Base-by-base conservation (phyloP, 2,113 vertebrate genomes). In the Hyla sarda region DNA sequence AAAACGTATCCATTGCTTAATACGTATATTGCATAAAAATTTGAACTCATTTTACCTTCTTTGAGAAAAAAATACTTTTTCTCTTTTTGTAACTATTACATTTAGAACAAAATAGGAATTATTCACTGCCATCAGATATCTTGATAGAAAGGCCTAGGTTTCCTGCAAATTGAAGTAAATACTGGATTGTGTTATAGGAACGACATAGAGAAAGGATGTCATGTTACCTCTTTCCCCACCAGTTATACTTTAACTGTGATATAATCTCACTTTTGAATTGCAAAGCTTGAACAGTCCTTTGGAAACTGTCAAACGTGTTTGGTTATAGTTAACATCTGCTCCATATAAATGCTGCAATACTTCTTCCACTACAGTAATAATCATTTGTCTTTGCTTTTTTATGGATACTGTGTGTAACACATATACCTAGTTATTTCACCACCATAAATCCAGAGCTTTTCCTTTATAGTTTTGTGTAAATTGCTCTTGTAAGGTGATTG, bases 131-230 rank as follows among this genome's bases (percentile, higher is more conserved):
- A 48, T 82, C 60, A 48, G 60, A 45, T 82, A 48, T 82, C 37
- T 48, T 48, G 37, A 47, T 47, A 25, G 41, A 67, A 65, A 32
- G 19, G 16, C 7, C 25, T 17, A 13, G 48, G 75, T 65, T 65
- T 67, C 67, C 34, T 47, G 79, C 14, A 65, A 82, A 34, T 62
- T 41, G 54, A 80, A 25, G 54, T 12, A 69, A 60, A 82, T 50
- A 60, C 79, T 47, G 48, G n/a, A 82, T 21, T 82, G 79, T 48
- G 28, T 19, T 65, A 34, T 47, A 82, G 30, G 28, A 82, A 82
- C 32, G 41, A 82, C 79, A 58, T 82, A 65, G 58, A 82, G 32
- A 30, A 82, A 67, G 78, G 60, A 82, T 82, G 79, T 82, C 79
- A 67, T 67, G 60, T 82, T 82, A 82, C 67, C 79, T 82, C 32